Base-by-base conservation (phyloP, 2,888 invertebrate species). In the Microctonus aethiopoides region DNA sequence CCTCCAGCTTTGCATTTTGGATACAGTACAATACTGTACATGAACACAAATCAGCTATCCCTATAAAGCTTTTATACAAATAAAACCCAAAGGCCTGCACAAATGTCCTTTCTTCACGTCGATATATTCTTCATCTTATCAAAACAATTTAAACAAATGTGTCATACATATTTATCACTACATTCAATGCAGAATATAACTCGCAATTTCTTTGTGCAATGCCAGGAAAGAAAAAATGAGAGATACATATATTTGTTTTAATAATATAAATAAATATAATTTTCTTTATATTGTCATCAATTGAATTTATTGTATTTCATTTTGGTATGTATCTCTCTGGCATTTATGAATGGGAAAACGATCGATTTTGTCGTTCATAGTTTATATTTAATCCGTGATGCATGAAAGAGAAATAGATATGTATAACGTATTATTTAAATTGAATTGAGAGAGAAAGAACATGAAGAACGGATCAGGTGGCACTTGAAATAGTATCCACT, bases 401-500 rank as follows among this genome's bases (percentile, higher is more conserved):
- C 16, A n/a, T n/a, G n/a, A 7, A 46, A 46, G 20, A 9, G 46
- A 2, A 20, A 46, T 16, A 9, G n/a, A 13, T n/a, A 39, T n/a
- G 9, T 16, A 46, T n/a, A n/a, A n/a, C 7, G 7, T 29, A 29
- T n/a, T 29, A 29, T 7, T 5, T 7, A 7, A 3, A 29, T 5
- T 5, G 29, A 29, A 29, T 5, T 29, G 20, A 46, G 46, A 16
- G 20, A 46, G 46, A 20, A 7, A 46, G n/a, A 46, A 7, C 10
- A 10, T 26, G 13, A 60, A 36, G 13, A 60, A 36, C 34, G 64
- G 54, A 70, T 70, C 70, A 56, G 61, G 60, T 70, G 22, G 66
- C 66, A 62, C 57, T 70, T 66, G 70, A 62, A 70, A 70, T 56
- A 61, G 62, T 61, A 70, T 70, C 70, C 62, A 70, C 69, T 70